Evolutionary conservation across 1,140 invertebrate species (phyloP).

Genomic region (Cherax destructor): DNA sequence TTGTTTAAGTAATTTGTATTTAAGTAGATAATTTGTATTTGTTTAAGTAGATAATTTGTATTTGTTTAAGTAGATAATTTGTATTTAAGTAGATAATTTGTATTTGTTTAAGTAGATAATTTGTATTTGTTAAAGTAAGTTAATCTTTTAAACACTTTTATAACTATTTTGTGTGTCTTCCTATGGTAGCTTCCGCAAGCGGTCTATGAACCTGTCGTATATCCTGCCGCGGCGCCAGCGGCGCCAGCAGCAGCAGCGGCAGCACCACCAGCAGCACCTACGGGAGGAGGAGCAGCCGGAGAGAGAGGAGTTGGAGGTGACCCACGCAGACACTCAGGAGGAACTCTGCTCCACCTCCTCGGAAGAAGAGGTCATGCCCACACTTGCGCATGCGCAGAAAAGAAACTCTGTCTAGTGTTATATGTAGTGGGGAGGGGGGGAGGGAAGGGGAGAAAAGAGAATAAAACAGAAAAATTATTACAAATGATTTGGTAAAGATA

Average conservation of each 20-base stretch:
- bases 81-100: too few species aligned
- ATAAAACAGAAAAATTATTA: neutral
- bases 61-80: too few species aligned
- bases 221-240: slow-evolving; percentile 48
- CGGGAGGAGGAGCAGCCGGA: slow-evolving; percentile 41
- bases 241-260: slow-evolving; percentile 51
- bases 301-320: slow-evolving; percentile 29
- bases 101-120: too few species aligned
- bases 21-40: too few species aligned
- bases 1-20: too few species aligned
- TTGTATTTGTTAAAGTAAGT: too few species aligned
- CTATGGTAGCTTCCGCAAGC: slow-evolving; percentile 41
- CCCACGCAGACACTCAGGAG: slow-evolving; percentile 60
- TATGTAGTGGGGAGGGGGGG: neutral
- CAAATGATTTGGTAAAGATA: too few species aligned
- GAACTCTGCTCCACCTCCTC: slow-evolving; percentile 55
- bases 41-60: too few species aligned
- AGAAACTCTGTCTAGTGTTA: slow-evolving; percentile 53
- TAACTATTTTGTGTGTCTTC: too few species aligned
- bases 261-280: slow-evolving; percentile 36
- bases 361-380: slow-evolving; percentile 18
- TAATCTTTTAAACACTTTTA: too few species aligned
- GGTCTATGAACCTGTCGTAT: slow-evolving; percentile 46
- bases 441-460: neutral
- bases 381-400: slow-evolving; percentile 31